Conservation (phyloP, 2,888 invertebrate genomes). For the Diploptera punctata region DNA sequence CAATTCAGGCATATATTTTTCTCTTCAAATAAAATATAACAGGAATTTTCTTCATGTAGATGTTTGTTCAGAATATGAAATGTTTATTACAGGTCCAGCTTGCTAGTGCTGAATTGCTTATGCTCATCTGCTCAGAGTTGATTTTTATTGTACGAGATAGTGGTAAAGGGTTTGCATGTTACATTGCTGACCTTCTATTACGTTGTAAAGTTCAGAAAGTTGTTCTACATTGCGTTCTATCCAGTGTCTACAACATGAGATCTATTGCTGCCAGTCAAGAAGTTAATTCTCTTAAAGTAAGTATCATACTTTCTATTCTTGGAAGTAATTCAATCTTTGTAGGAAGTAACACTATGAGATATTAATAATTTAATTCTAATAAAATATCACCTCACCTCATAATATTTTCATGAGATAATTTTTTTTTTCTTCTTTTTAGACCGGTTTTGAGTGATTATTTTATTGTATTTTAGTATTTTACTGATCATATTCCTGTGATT, state of each 20-base stretch:
- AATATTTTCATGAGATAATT: no score
- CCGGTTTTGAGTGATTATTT: no score
- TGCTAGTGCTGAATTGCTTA: slow-evolving; percentile 75
- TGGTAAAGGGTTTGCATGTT: slow-evolving; percentile 77
- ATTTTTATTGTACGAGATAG: slow-evolving; percentile 77
- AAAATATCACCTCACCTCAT: no score
- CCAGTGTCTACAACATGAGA: slow-evolving; percentile 70
- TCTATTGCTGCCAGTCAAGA: slow-evolving; percentile 39
- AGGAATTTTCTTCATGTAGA: neutral
- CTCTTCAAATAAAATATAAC: no score
- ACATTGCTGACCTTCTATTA: slow-evolving; percentile 73
- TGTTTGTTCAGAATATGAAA: neutral
- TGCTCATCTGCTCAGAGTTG: slow-evolving; percentile 73
- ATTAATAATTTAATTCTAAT: no score
- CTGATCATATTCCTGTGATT: no score
- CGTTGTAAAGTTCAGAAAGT: slow-evolving; percentile 86
- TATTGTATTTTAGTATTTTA: no score
- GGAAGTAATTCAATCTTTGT: no score
- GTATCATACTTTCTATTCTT: no score
- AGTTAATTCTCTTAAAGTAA: slow-evolving; percentile 18
- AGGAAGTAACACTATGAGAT: no score
- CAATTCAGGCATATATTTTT: no score
- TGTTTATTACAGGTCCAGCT: slow-evolving; percentile 67
- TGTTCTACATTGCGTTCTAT: slow-evolving; percentile 78
- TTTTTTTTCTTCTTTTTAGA: no score